These are phyloP conservation scores for Sebastolobus altivelis DNA, from an alignment of 2,797 vertebrate genomes.

Conservation along the genomic window DNA sequence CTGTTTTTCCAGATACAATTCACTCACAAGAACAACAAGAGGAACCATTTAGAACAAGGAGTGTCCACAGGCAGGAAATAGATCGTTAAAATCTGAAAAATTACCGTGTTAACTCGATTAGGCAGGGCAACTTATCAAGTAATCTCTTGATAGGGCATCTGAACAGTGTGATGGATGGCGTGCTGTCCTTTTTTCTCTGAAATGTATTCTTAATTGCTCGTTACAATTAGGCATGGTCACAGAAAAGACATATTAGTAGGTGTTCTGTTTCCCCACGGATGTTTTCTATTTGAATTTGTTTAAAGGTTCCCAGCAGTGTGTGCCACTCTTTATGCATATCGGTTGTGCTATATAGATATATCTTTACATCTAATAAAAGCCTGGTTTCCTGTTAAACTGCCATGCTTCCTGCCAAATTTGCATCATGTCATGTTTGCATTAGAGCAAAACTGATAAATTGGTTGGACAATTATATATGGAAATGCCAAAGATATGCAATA, in stretches of 20 bases:
- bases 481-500: neutral
- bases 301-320: neutral
- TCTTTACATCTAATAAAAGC: neutral
- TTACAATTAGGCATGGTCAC: slow-evolving; percentile 71
- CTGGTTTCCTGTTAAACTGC: neutral
- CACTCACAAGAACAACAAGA: slow-evolving; percentile 17
- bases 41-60: slow-evolving; percentile 32
- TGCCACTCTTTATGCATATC: slow-evolving; percentile 7
- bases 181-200: slow-evolving; percentile 59
- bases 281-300: slow-evolving; percentile 55
- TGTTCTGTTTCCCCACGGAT: slow-evolving; percentile 54
- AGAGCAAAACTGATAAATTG: neutral
- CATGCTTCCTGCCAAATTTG: neutral
- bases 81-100: slow-evolving; percentile 83
- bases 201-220: slow-evolving; percentile 80
- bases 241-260: slow-evolving; percentile 59
- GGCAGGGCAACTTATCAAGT: slow-evolving; percentile 84
- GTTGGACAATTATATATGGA: neutral
- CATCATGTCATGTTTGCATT: neutral
- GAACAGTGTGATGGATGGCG: slow-evolving; percentile 80
- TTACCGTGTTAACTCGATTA: slow-evolving; percentile 82
- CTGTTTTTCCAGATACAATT: neutral
- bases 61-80: slow-evolving; percentile 59
- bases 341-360: neutral
- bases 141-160: slow-evolving; percentile 83